Base-by-base conservation (phyloP, 2,113 vertebrate genomes). In the Lophochroa leadbeateri region DNA sequence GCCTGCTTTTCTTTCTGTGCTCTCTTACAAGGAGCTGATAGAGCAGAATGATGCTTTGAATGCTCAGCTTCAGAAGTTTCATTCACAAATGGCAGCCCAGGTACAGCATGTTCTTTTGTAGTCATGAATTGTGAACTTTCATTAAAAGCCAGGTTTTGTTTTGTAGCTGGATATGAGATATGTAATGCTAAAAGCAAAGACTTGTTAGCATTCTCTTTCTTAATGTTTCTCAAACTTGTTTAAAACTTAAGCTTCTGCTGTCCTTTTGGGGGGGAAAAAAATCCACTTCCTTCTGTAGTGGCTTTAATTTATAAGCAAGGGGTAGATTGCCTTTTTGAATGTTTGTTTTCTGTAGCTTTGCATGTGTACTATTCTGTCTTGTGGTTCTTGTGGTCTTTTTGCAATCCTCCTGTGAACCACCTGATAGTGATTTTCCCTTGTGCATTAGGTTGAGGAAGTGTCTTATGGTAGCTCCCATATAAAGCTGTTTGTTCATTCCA, bases 41-140 rank as follows among this genome's bases (percentile, higher is more conserved):
- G 98, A 98, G 92, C 99, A 99, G 96, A 99, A 99, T 84, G 99
- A 99, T 96, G 92, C 97, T 81, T 98, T 99, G 94, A 98, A 99
- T 90, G 97, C 98, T 92, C 99, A 99, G 92, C 98, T 99, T 87
- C 99, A 99, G 93, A 98, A 97, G 89, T 98, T 99, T 93, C 99
- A 99, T 98, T 98, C 98, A 65, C 99, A 99, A 97, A 98, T 99
- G 81, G 98, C 98, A 70, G 98, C 98, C 70, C 99, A 99, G 99
- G 99, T 99, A 98, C 94, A 86, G 81, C 94, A 72, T 85, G 92
- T 93, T 96, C 61, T 90, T 92, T 80, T 80, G 68, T 86, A 86
- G 72, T 86, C n/a, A 6, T 92, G 55, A 67, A 69, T 47, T 53
- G 71, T 88, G 65, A 81, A 88, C 41, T 87, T 68, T 17, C 0